phyloP scores from a whole-genome alignment of 1,140 invertebrate species.

The Gerris buenoi region DNA sequence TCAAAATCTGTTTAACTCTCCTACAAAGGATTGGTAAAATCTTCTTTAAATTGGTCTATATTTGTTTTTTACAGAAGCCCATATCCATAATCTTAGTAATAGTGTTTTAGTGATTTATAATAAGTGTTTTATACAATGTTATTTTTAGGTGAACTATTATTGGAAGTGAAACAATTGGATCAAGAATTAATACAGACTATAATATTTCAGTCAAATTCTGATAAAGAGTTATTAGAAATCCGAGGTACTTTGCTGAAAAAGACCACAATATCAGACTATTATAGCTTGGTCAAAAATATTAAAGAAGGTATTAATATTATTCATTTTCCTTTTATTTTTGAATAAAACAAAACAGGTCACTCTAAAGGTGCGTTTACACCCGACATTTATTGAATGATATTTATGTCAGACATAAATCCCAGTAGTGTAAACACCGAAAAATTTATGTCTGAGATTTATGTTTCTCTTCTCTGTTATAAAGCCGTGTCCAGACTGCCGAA shows the following conservation, averaged over 20 bases:
- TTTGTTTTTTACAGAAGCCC: too few relatives aligned
- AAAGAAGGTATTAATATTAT: conserved; percentile 9
- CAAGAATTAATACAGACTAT: conserved; percentile 36
- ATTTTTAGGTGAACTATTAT: conserved; percentile 39
- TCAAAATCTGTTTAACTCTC: conserved; percentile 50
- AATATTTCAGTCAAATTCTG: conserved; percentile 18
- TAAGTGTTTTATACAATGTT: not conserved
- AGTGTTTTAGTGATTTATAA: conserved; percentile 9
- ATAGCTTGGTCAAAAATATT: conserved; percentile 6
- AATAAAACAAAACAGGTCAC: too few relatives aligned
- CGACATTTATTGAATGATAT: too few relatives aligned
- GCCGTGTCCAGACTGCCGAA: too few relatives aligned
- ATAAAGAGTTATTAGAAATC: conserved; percentile 12
- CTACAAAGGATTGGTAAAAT: conserved; percentile 51
- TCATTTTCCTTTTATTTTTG: too few relatives aligned
- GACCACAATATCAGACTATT: conserved; percentile 31
- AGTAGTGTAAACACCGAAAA: too few relatives aligned
- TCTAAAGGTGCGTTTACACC: too few relatives aligned
- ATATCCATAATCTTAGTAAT: too few relatives aligned
- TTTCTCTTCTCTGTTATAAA: too few relatives aligned
- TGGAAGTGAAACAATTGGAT: conserved; percentile 43
- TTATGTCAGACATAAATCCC: too few relatives aligned
- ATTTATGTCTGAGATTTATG: too few relatives aligned
- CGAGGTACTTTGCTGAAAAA: conserved; percentile 16
- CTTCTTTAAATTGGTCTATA: too few relatives aligned